Percentiles rank a stretch among this genome's conserved stretches.
Evolutionary conservation across 1,140 invertebrate genomes (phyloP).

Genomic region (Notospermus geniculatus): DNA sequence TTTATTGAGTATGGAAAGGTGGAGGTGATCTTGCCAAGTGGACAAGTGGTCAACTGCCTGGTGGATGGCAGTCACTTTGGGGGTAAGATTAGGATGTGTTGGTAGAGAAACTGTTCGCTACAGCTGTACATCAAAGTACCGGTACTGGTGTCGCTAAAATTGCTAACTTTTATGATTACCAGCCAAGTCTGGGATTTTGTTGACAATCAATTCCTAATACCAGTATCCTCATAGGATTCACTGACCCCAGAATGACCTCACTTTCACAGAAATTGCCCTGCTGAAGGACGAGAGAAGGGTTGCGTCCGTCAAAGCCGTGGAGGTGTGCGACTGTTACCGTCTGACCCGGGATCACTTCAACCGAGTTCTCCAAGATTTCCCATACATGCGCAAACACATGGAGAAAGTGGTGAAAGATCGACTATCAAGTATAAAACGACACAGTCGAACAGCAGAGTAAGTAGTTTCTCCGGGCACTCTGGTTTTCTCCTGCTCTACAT

Average conservation of each 20-base stretch:
- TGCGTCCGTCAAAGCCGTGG: neutral
- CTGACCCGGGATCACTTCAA: conserved; percentile 1
- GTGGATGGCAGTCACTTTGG: conserved; percentile 13
- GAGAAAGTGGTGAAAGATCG: conserved; percentile 1
- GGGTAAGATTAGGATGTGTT: conserved; percentile 1
- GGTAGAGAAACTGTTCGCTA: too few species aligned
- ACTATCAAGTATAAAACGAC: neutral
- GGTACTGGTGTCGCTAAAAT: too few species aligned
- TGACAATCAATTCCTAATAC: too few species aligned
- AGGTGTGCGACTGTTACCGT: conserved; percentile 4
- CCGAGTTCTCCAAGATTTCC: neutral
- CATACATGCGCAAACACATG: conserved; percentile 5
- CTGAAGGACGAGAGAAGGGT: conserved; percentile 4
- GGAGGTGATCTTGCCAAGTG: neutral
- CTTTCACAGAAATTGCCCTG: conserved; percentile 6
- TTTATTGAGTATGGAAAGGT: conserved; percentile 12
- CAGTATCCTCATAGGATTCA: too few species aligned
- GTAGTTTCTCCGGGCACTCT: too few species aligned
- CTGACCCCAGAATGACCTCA: too few species aligned
- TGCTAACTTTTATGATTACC: too few species aligned
- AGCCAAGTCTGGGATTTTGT: too few species aligned
- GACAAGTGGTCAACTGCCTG: conserved; percentile 6
- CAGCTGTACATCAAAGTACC: too few species aligned
- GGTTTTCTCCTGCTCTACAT: too few species aligned
- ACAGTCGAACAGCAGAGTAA: too few species aligned